Evolutionary conservation across 2,113 vertebrate genomes (phyloP), one percentile per base, ranked within the genome.

Genomic region (Sorex fumeus): DNA sequence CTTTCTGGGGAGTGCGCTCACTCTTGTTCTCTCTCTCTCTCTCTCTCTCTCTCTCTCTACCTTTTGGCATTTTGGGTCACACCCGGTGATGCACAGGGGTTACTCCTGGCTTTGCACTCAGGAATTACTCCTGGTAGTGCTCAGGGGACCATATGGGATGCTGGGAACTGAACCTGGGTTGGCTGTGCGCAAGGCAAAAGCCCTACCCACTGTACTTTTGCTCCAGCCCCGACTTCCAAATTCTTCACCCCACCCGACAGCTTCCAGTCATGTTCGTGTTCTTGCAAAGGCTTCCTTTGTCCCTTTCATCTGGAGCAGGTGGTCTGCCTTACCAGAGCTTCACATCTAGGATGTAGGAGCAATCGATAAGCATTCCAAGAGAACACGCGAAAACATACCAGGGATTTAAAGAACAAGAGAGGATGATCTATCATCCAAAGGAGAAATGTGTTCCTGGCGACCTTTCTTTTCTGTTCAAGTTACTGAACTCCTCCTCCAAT

Each of bases 321-420:
- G 12, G 8, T 36, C 47, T 62, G 16, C 70, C 30, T 86, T 70
- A 36, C 18, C 2, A 70, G 79, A 72, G 5, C 6, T 76, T 80
- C 88, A 11, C 40, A 23, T 43, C 21, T 88, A 80, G 43, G 87
- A 84, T 78, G 84, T 78, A 64, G 25, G 34, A 82, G 18, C 62
- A 9, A 47, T 10, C 77, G 78, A 70, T 36, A 27, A 47, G 32
- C 36, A 60, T 60, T 64, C 23, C 76, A 76, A 79, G 30, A 60
- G 15, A 94, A 19, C 27, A 81, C 0, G 50, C 8, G 36, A 71
- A 11, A 76, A 25, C 60, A 18, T 5, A 8, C 6, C 6, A 19
- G 28, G 57, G 19, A 53, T 18, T 40, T 18, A 87, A 72, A 34
- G n/a, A 40, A 71, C 74, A 30, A n/a, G n/a, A 27, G 3, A 25